These are phyloP conservation scores for Microhierax caerulescens DNA, from an alignment of 2,797 vertebrate species.

Conservation along the genomic window DNA sequence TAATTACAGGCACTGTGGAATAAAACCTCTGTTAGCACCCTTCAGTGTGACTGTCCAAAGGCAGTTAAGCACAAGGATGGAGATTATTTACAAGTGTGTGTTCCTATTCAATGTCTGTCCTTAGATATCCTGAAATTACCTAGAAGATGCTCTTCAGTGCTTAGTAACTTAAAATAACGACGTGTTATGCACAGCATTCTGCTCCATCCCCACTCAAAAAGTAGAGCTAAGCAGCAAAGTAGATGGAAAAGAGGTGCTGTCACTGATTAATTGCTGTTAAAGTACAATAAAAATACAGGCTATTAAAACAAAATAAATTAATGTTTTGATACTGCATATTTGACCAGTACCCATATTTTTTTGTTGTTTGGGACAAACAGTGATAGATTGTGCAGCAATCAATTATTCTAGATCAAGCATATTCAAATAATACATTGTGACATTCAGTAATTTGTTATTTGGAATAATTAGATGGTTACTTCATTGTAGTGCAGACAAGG, in stretches of 20 bases:
- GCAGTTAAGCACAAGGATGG: neutral
- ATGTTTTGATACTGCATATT: constrained; percentile 64
- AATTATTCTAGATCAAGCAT: constrained; percentile 73
- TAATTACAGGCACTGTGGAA: neutral
- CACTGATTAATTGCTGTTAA: constrained; percentile 72
- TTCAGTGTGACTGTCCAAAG: neutral
- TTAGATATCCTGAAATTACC: constrained; percentile 16
- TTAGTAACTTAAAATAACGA: constrained; percentile 35
- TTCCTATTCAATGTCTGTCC: constrained; percentile 19
- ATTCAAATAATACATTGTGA: constrained; percentile 71
- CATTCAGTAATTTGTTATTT: constrained; percentile 73
- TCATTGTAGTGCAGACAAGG: constrained; percentile 67
- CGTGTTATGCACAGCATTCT: constrained; percentile 7
- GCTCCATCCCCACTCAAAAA: constrained; percentile 22
- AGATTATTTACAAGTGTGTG: neutral
- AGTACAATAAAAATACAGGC: constrained; percentile 66
- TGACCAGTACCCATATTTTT: constrained; percentile 56
- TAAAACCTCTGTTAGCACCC: neutral
- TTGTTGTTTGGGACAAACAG: constrained; percentile 63
- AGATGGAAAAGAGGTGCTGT: constrained; percentile 61
- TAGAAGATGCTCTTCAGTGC: neutral
- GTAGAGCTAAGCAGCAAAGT: constrained; percentile 35
- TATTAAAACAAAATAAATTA: constrained; percentile 70
- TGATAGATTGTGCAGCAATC: constrained; percentile 67
- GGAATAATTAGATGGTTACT: constrained; percentile 74